phyloP scores from a whole-genome alignment of 2,113 vertebrate genomes.

The Gopherus evgoodei region DNA sequence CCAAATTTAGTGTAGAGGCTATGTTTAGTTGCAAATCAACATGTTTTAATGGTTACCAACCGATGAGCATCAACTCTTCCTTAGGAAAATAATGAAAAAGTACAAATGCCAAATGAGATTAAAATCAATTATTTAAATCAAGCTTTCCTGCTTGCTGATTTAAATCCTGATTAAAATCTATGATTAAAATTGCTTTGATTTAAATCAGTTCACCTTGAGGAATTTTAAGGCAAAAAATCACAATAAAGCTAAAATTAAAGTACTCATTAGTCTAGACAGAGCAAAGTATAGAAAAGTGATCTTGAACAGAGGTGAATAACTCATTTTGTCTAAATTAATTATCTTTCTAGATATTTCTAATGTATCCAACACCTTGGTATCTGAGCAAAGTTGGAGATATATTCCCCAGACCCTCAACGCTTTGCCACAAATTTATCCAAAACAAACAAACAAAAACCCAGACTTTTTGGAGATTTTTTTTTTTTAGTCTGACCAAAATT shows the following conservation, averaged over 20 bases:
- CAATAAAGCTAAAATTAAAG: too few relatives aligned
- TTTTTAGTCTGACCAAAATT: background rate
- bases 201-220: background rate
- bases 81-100: background rate
- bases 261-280: background rate
- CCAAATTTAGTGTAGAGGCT: background rate
- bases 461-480: background rate
- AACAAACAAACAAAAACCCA: background rate
- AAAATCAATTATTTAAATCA: background rate
- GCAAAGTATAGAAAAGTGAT: background rate
- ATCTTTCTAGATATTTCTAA: background rate
- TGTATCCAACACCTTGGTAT: background rate
- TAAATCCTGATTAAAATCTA: background rate
- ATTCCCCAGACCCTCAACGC: background rate
- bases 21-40: background rate
- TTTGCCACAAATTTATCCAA: background rate
- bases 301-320: background rate
- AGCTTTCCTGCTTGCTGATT: background rate
- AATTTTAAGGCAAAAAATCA: background rate
- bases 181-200: background rate
- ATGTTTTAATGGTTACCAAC: background rate
- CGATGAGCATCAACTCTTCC: background rate
- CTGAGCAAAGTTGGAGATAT: background rate
- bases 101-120: background rate
- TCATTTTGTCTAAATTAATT: background rate